Evolutionary conservation across 2,113 vertebrate species (phyloP).

Genomic region (Danio rerio): GRCz12tu NC_133191.1:34690001-34690500

Average conservation of each 20-base stretch:
- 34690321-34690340: neutral
- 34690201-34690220: slow-evolving; percentile 8
- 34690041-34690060: slow-evolving; percentile 51
- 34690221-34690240: neutral
- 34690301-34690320: slow-evolving; percentile 24
- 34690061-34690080: slow-evolving; percentile 48
- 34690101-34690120: slow-evolving; percentile 52
- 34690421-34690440: neutral
- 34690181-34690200: slow-evolving; percentile 35
- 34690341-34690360: neutral
- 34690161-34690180: slow-evolving; percentile 22
- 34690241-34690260: slow-evolving; percentile 33
- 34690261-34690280: slow-evolving; percentile 59
- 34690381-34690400: slow-evolving; percentile 1
- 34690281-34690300: slow-evolving; percentile 34
- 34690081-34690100: slow-evolving; percentile 43
- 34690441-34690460: neutral
- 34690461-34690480: neutral
- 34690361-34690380: neutral
- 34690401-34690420: slow-evolving; percentile 4
- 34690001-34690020: slow-evolving; percentile 43
- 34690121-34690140: slow-evolving; percentile 61
- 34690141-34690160: slow-evolving; percentile 55
- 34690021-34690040: slow-evolving; percentile 7
- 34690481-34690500: neutral